These are phyloP conservation scores for Drosophila paucipuncta DNA, from an alignment of 2,888 invertebrate species.

Conservation along the genomic window DNA sequence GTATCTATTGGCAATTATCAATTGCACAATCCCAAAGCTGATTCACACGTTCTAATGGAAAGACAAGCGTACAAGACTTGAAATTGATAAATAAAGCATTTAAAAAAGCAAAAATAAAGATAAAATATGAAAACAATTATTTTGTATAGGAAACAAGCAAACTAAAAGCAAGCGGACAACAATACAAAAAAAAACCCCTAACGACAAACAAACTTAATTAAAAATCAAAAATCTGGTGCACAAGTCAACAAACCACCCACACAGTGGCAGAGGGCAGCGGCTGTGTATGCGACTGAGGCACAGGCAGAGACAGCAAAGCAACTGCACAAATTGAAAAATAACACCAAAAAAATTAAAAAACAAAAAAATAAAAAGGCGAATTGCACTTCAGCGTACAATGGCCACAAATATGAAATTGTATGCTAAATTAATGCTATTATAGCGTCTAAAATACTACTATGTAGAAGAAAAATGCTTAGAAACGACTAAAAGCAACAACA, in stretches of 20 bases:
- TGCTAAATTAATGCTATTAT: constrained; percentile 80
- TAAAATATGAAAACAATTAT: constrained; percentile 39
- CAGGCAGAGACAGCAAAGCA: constrained; percentile 2
- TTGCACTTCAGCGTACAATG: constrained; percentile 73
- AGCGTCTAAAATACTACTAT: constrained; percentile 69
- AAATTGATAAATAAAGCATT: constrained; percentile 10
- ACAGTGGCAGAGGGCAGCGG: constrained; percentile 27
- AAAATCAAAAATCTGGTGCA: constrained; percentile 55
- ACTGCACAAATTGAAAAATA: constrained; percentile 58
- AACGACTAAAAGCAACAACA: constrained; percentile 46
- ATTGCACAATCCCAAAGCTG: constrained; percentile 52
- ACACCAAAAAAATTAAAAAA: constrained; percentile 1
- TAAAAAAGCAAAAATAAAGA: neutral
- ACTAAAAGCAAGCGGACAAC: constrained; percentile 2
- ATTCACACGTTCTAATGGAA: constrained; percentile 53
- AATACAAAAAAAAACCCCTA: constrained; percentile 9
- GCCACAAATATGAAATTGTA: constrained; percentile 79
- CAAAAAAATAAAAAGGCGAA: constrained; percentile 24
- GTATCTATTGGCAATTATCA: constrained; percentile 39
- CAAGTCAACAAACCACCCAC: constrained; percentile 74
- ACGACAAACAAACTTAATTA: constrained; percentile 62
- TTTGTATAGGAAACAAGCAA: constrained; percentile 26
- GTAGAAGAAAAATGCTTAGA: constrained; percentile 78
- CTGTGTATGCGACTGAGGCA: constrained; percentile 1
- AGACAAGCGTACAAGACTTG: constrained; percentile 19